These are phyloP conservation scores for Lepilemur ruficaudatus DNA, from an alignment of 2,797 vertebrate genomes.

Conservation along the genomic window DNA sequence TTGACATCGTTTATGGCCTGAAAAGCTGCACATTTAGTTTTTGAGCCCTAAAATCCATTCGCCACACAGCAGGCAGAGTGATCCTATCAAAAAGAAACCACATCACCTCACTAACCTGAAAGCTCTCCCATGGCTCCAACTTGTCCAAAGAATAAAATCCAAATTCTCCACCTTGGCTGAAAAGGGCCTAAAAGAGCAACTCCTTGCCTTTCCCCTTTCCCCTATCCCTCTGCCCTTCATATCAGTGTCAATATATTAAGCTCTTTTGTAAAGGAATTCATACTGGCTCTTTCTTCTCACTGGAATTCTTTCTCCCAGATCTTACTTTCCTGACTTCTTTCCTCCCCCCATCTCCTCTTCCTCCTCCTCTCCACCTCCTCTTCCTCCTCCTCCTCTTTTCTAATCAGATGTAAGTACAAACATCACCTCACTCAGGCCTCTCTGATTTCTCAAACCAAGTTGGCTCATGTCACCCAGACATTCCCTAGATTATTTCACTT, in stretches of 20 bases:
- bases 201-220: not conserved
- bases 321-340: not conserved
- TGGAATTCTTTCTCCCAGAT: not conserved
- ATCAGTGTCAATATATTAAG: not conserved
- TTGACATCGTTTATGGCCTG: not conserved
- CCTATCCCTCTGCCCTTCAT: not conserved
- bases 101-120: not conserved
- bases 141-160: not conserved
- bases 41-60: not conserved
- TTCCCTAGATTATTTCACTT: not conserved
- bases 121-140: not conserved
- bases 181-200: not conserved
- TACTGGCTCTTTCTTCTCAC: not conserved
- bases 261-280: not conserved
- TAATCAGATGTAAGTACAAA: not conserved
- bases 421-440: not conserved
- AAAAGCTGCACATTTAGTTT: not conserved
- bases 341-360: not conserved
- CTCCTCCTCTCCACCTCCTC: not conserved
- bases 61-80: not conserved
- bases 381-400: not conserved
- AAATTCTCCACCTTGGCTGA: not conserved
- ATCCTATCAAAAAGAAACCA: not conserved
- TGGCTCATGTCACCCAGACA: not conserved
- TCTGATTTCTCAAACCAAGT: not conserved